phyloP scores from a whole-genome alignment of 2,888 invertebrate genomes.

The Cheilosia scutellata region DNA sequence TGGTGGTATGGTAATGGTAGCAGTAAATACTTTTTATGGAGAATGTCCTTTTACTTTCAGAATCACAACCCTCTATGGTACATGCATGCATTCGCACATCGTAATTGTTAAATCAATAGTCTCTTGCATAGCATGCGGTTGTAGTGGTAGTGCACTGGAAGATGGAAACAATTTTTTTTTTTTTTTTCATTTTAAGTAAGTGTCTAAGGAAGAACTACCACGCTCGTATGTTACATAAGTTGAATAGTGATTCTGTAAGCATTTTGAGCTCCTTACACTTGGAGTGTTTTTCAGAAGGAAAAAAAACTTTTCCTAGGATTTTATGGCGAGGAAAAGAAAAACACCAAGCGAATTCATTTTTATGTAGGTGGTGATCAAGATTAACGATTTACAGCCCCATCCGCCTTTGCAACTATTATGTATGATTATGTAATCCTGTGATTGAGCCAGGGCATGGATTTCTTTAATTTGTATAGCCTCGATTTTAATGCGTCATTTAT shows the following conservation, averaged over 20 bases:
- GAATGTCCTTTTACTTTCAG: conserved; percentile 41
- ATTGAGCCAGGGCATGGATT: conserved; percentile 21
- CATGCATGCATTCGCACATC: conserved; percentile 32
- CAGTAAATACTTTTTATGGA: conserved; percentile 41
- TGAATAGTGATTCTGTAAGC: conserved; percentile 35
- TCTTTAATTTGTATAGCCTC: conserved; percentile 19
- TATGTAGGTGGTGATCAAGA: conserved; percentile 56
- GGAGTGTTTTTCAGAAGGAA: conserved; percentile 40
- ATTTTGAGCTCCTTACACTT: conserved; percentile 40
- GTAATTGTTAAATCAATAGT: conserved; percentile 73
- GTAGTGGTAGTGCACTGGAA: conserved; percentile 19
- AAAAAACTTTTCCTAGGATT: conserved; percentile 45
- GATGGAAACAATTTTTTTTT: neutral
- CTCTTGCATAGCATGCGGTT: conserved; percentile 47
- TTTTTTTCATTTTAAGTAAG: conserved; percentile 5
- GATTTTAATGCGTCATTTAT: conserved; percentile 46
- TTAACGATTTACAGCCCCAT: conserved; percentile 5
- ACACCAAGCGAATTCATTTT: conserved; percentile 32
- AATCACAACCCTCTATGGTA: conserved; percentile 24
- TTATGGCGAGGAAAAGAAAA: conserved; percentile 17
- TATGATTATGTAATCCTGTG: conserved; percentile 38
- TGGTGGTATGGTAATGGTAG: conserved; percentile 33
- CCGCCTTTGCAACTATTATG: neutral
- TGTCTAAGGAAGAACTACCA: neutral
- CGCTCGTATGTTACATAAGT: conserved; percentile 26